phyloP scores from a whole-genome alignment of 1,140 invertebrate genomes.

The Drosophila pandora region DNA sequence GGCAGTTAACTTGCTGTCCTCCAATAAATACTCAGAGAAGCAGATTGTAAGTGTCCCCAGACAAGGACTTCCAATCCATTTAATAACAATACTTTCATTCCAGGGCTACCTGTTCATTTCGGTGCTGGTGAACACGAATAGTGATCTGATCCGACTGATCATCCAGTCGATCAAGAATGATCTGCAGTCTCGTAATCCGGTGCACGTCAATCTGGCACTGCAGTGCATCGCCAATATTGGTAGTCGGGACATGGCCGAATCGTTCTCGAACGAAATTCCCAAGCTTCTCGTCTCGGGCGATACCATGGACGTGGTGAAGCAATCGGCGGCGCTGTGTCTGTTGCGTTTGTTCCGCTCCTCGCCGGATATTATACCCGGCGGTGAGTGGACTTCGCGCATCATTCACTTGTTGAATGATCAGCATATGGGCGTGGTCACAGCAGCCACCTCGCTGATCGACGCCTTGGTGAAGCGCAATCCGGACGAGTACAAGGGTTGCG shows the following conservation, averaged over 20 bases:
- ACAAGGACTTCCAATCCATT: background rate
- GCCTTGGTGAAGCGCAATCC: slow-evolving; percentile 99
- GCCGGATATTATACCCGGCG: slow-evolving; percentile 97
- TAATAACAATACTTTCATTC: background rate
- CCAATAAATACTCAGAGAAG: slow-evolving; percentile 99
- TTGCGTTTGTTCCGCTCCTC: slow-evolving; percentile 96
- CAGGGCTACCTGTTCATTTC: slow-evolving; percentile 99
- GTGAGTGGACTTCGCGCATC: slow-evolving; percentile 99
- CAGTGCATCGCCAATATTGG: slow-evolving; percentile 99
- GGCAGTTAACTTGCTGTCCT: slow-evolving; percentile 99
- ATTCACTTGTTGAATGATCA: slow-evolving; percentile 99
- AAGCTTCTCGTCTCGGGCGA: slow-evolving; percentile 99
- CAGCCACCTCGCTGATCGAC: slow-evolving; percentile 98
- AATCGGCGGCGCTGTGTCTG: slow-evolving; percentile 98
- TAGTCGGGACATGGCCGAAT: slow-evolving; percentile 99
- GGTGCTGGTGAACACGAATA: slow-evolving; percentile 99
- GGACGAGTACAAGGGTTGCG: slow-evolving; percentile 99
- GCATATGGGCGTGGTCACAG: slow-evolving; percentile 99
- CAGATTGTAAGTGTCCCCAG: slow-evolving; percentile 94
- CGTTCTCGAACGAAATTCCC: slow-evolving; percentile 98
- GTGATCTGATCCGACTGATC: slow-evolving; percentile 99
- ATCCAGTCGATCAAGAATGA: slow-evolving; percentile 99
- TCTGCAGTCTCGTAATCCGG: slow-evolving; percentile 97
- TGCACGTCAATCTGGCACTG: slow-evolving; percentile 99
- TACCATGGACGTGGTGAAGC: slow-evolving; percentile 99